These are phyloP conservation scores for Pristiophorus japonicus DNA, from an alignment of 2,113 vertebrate species.

Conservation along the genomic window DNA sequence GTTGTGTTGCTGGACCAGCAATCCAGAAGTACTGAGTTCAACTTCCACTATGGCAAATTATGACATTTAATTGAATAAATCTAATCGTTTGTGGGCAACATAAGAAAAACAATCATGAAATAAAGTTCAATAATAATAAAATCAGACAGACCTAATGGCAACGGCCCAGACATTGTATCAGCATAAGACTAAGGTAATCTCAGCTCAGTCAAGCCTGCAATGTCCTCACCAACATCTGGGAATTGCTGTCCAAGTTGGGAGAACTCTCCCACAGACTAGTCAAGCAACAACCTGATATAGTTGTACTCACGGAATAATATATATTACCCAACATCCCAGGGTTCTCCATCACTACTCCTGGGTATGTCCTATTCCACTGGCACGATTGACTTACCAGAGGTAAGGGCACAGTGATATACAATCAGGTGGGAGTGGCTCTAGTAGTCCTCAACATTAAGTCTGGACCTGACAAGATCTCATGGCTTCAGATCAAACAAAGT, in stretches of 20 bases:
- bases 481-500: not conserved
- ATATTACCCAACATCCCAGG: not conserved
- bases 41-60: not conserved
- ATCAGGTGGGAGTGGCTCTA: not conserved
- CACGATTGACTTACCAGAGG: not conserved
- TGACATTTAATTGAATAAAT: not conserved
- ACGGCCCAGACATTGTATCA: not conserved
- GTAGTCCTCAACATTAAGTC: not conserved
- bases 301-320: not conserved
- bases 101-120: not conserved
- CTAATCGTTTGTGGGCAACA: not conserved
- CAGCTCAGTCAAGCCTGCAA: not conserved
- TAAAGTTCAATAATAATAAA: not conserved
- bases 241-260: not conserved
- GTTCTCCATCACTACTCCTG: not conserved
- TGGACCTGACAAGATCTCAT: not conserved
- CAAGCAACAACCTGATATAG: not conserved
- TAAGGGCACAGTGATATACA: not conserved
- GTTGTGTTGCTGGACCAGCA: not conserved
- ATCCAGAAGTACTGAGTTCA: not conserved
- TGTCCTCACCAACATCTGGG: not conserved
- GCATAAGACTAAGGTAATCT: not conserved
- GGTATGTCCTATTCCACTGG: not conserved
- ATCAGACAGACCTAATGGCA: not conserved
- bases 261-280: not conserved